These are phyloP conservation scores for Listronotus oregonensis DNA, from an alignment of 1,140 invertebrate genomes.

Conservation along the genomic window DNA sequence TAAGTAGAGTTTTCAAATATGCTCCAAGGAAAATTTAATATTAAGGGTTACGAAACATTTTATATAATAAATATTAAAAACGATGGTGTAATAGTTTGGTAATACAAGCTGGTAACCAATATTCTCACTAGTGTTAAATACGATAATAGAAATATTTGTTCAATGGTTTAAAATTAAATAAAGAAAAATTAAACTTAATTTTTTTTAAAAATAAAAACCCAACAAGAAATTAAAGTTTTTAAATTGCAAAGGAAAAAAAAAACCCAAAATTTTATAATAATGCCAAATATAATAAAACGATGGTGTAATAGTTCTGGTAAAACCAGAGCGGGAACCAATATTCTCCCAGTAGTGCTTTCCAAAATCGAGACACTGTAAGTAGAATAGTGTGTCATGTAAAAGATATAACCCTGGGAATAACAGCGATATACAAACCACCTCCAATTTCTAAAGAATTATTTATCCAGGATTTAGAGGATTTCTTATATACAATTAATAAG, in stretches of 20 bases:
- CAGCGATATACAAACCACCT: background rate
- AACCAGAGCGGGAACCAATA: background rate
- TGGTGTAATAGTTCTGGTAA: background rate
- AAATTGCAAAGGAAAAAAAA: too few relatives aligned
- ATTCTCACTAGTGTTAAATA: too few relatives aligned
- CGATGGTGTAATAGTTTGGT: background rate
- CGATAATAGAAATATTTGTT: too few relatives aligned
- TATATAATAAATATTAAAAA: constrained; percentile 3
- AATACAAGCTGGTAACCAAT: background rate
- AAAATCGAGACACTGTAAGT: background rate
- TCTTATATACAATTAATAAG: background rate
- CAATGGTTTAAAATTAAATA: too few relatives aligned
- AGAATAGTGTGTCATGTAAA: background rate
- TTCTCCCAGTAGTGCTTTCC: background rate
- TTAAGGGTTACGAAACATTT: background rate
- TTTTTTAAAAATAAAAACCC: too few relatives aligned
- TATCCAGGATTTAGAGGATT: background rate
- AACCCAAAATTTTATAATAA: constrained; percentile 1
- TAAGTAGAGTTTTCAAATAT: constrained; percentile 2
- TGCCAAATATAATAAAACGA: constrained; percentile 1
- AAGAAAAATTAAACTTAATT: too few relatives aligned
- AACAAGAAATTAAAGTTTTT: too few relatives aligned
- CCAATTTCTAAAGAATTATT: background rate
- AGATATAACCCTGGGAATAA: background rate
- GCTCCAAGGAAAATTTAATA: background rate